Evolutionary conservation across 2,797 vertebrate genomes (phyloP), one percentile per base, ranked within the genome.

Genomic region (Takifugu rubripes): DNA sequence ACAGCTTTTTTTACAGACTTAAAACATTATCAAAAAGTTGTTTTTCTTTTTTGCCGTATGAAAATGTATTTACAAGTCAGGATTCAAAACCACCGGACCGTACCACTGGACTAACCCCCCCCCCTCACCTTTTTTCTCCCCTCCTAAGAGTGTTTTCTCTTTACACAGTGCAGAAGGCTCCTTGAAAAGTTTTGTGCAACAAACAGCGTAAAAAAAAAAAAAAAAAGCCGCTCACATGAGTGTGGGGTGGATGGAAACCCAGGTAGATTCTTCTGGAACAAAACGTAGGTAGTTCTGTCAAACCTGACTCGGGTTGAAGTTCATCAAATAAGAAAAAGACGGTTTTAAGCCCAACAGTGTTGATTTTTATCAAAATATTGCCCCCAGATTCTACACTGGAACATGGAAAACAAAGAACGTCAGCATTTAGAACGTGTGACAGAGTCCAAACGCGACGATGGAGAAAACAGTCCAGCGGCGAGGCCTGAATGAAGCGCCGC

Each of bases 91-190:
- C 86, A 81, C 76, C 83, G 72, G 81, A 88, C 85, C 76, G 78
- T 80, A 79, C 80, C 72, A 67, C 59, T 72, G 68, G 54, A 81
- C 70, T 56, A 25, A 24, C 63, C 65, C 64, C 52, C 42, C 17
- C 21, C 52, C 60, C 46, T 25, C 47, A 29, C 48, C 52, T 55
- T n/a, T 25, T 11, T 3, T 66, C 61, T 64, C 49, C 74, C 77
- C 64, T 78, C 81, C 72, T 70, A 80, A 83, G 75, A 84, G 85
- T 74, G 66, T 84, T 77, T 78, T 74, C 78, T 84, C 80, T 91
- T 88, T 90, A 92, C 92, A 93, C 90, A 91, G 91, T 92, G 90
- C 91, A 93, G 91, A 92, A 93, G 91, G 92, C 89, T 91, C 91
- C 84, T 92, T 77, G 83, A 90, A 91, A 90, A 88, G 81, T 83